Percentiles rank a stretch among this genome's conserved stretches.
Evolutionary conservation across 2,797 vertebrate genomes (phyloP).

Genomic region (Acanthopagrus latus): DNA sequence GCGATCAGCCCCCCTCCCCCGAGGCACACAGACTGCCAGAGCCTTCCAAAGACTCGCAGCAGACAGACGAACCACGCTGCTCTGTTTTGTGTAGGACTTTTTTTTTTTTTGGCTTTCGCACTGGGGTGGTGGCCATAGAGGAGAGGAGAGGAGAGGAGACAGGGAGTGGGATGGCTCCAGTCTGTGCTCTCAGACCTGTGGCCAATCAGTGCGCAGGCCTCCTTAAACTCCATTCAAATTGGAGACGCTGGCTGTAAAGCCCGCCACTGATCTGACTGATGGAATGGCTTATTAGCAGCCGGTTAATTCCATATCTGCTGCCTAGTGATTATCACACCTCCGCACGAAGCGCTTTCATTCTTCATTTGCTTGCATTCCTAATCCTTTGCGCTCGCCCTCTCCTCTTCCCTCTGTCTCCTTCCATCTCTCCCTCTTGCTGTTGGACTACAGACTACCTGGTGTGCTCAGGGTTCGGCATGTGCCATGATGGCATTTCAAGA

Average conservation of each 20-base stretch:
- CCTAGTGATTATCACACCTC: constrained; percentile 64
- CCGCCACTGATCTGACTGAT: constrained; percentile 55
- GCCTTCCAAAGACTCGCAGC: neutral
- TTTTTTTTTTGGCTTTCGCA: constrained; percentile 22
- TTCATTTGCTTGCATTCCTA: constrained; percentile 42
- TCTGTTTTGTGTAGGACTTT: constrained; percentile 34
- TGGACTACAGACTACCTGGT: constrained; percentile 31
- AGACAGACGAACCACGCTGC: constrained; percentile 4
- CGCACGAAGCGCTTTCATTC: constrained; percentile 52
- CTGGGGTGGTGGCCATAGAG: constrained; percentile 66
- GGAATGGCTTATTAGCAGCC: constrained; percentile 59
- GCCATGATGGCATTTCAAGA: constrained; percentile 39
- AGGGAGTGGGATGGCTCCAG: constrained; percentile 51
- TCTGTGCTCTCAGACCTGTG: constrained; percentile 41
- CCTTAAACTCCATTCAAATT: constrained; percentile 64
- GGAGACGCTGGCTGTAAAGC: constrained; percentile 63
- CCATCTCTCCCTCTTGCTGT: neutral
- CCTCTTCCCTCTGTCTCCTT: constrained; percentile 2
- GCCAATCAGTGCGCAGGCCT: constrained; percentile 63
- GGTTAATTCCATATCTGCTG: constrained; percentile 68
- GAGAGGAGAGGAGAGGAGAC: constrained; percentile 4
- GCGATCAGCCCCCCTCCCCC: neutral
- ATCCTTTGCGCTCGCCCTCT: constrained; percentile 18
- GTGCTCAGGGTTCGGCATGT: constrained; percentile 41
- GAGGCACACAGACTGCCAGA: neutral